phyloP scores from a whole-genome alignment of 2,113 vertebrate genomes.

The Cyanoderma ruficeps region DNA sequence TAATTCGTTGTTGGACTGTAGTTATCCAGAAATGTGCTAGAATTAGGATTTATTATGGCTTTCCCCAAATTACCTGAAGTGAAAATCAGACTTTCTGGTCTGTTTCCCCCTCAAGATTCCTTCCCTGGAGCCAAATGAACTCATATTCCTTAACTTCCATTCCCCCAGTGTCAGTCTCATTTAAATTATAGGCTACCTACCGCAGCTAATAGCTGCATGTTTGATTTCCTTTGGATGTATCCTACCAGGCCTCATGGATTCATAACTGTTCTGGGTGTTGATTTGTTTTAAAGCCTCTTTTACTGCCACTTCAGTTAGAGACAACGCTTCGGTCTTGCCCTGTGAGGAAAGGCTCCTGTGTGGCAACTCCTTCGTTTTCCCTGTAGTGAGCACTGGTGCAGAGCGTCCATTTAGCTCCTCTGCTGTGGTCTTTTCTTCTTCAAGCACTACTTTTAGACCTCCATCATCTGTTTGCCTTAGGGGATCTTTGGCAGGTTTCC shows the following conservation, averaged over 20 bases:
- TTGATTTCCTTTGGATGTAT: not conserved
- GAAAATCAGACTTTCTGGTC: not conserved
- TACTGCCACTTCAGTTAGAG: not conserved
- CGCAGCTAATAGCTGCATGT: not conserved
- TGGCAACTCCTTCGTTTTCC: not conserved
- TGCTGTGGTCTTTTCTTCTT: not conserved
- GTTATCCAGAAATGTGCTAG: not conserved
- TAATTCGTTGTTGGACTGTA: not conserved
- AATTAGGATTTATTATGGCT: not conserved
- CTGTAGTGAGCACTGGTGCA: not conserved
- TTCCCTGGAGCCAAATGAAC: not conserved
- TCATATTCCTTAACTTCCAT: not conserved
- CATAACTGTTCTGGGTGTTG: not conserved
- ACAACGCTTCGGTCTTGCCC: not conserved
- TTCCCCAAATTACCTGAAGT: not conserved
- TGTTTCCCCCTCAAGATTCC: not conserved
- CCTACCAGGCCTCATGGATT: not conserved
- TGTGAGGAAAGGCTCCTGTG: not conserved
- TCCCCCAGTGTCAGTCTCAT: not conserved
- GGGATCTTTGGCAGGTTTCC: constrained; percentile 40
- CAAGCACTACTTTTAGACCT: constrained; percentile 8
- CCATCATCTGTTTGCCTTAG: not conserved
- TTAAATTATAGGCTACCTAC: not conserved
- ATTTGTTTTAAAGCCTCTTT: not conserved
- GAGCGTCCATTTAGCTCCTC: not conserved